Evolutionary conservation across 2,888 invertebrate genomes (phyloP), one percentile per base, ranked within the genome.

Genomic region (Polyommatus icarus): DNA sequence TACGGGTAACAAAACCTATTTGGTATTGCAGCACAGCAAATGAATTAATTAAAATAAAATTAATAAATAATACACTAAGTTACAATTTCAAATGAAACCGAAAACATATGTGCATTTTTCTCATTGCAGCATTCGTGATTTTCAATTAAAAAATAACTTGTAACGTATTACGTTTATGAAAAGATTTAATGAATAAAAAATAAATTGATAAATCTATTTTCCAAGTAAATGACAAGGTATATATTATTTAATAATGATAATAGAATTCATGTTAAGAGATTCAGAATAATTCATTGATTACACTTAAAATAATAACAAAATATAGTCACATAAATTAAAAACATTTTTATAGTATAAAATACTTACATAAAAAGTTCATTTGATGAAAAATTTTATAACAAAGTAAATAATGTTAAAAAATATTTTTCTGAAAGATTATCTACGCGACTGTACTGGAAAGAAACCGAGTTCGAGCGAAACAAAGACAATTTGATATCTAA

Each of bases 1-100:
- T 73, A 73, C 73, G 24, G 46, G 20, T 20, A 46, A 73, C 46
- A 73, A 73, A 73, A 73, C 15, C 6, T 73, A 40, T 73, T 73
- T 73, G 67, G 67, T 67, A 67, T 29, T 32, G 32, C 29, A 29
- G 67, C 67, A 67, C 67, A 67, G 15, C 67, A 67, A 18, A 29
- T 32, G 67, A 67, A 67, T 67, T 67, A 32, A 67, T 67, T 67
- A 32, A 3, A 29, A 67, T 67, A 29, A 32, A 67, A 29, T 67
- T 67, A 67, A 46, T 46, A 29, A 67, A 67, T 67, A 4, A 32
- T 29, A 67, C 29, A 10, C 8, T 67, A 20, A 61, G 61, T 24
- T 67, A 67, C 10, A 24, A 61, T 67, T 67, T 10, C 10, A 67
- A 67, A 67, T 24, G 24, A 61, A 67, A 67, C 15, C 15, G 67